A percentile compares a stretch with the other conserved stretches of the same genome.
Evolutionary conservation across 92 coral and sea anemone genomes (phyloP).

Genomic region (Metridium senile): DNA sequence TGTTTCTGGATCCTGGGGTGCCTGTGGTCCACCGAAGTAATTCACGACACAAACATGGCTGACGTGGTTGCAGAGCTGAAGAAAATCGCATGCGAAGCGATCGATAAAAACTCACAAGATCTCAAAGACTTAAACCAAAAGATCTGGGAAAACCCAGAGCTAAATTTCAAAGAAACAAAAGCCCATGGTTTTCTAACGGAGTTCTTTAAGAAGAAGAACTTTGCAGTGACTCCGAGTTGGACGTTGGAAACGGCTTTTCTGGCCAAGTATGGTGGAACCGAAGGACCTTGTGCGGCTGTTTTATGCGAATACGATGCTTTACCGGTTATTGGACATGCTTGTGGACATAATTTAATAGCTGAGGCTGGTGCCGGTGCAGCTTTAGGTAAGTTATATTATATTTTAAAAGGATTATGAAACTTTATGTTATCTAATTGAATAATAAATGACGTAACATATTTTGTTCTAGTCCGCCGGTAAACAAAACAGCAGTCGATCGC

Average conservation of each 20-base stretch:
- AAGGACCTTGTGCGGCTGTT: slow-evolving; percentile 70
- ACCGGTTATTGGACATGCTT: slow-evolving; percentile 86
- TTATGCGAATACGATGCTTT: slow-evolving; percentile 91
- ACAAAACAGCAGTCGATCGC: no score
- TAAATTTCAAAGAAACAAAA: slow-evolving; percentile 55
- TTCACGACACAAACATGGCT: slow-evolving; percentile 37
- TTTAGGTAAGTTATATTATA: slow-evolving; percentile 45
- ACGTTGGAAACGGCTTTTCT: slow-evolving; percentile 72
- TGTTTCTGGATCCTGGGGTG: no score
- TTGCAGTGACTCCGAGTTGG: slow-evolving; percentile 58
- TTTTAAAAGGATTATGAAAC: neutral
- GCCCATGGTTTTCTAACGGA: slow-evolving; percentile 64
- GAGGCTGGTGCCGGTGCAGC: slow-evolving; percentile 88
- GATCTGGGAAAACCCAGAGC: slow-evolving; percentile 78
- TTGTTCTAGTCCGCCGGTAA: neutral
- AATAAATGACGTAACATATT: neutral
- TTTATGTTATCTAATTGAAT: neutral
- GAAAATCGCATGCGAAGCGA: slow-evolving; percentile 65
- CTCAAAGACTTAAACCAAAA: slow-evolving; percentile 56
- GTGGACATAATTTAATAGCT: slow-evolving; percentile 91
- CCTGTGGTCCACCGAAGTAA: no score
- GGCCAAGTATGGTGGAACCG: slow-evolving; percentile 50
- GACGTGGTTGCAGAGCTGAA: slow-evolving; percentile 24
- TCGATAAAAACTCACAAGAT: slow-evolving; percentile 53
- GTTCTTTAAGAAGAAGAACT: slow-evolving; percentile 62